Percentiles rank a stretch among this genome's conserved stretches.
Conservation (phyloP, 2,888 invertebrate species). For the Mythimna loreyi region DNA sequence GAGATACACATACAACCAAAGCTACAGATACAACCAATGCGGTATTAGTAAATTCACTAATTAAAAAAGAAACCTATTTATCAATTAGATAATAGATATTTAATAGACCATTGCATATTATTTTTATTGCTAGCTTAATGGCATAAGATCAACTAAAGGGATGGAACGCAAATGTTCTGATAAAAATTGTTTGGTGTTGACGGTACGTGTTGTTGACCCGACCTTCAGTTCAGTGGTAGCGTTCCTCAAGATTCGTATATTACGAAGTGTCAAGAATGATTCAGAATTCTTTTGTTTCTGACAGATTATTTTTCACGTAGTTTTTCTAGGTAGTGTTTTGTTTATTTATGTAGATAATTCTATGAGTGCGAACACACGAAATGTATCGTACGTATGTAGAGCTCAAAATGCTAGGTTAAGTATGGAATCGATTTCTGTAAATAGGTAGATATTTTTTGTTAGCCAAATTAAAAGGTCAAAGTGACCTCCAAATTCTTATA, state of each 20-base stretch:
- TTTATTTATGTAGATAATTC: neutral
- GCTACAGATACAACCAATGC: neutral
- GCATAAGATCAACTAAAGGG: neutral
- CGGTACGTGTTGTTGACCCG: neutral
- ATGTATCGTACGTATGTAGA: neutral
- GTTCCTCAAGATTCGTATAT: neutral
- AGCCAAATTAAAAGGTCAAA: conserved; percentile 10
- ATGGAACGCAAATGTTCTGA: conserved; percentile 29
- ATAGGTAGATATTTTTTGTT: neutral
- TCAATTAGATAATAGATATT: neutral
- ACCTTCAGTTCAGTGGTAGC: neutral
- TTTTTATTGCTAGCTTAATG: neutral
- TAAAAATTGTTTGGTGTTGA: neutral
- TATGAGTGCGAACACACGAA: neutral
- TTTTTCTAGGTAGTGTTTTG: conserved; percentile 3
- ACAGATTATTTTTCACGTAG: neutral
- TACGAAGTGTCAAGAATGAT: conserved; percentile 7
- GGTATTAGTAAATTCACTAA: neutral
- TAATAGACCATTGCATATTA: too few species aligned
- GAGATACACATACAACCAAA: neutral
- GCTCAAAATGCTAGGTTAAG: conserved; percentile 30
- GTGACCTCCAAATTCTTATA: neutral
- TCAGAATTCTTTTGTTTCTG: neutral
- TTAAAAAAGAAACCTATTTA: neutral
- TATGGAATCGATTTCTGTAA: conserved; percentile 19